Evolutionary conservation across 2,797 vertebrate species (phyloP).

Genomic region (Danio choprae): DNA sequence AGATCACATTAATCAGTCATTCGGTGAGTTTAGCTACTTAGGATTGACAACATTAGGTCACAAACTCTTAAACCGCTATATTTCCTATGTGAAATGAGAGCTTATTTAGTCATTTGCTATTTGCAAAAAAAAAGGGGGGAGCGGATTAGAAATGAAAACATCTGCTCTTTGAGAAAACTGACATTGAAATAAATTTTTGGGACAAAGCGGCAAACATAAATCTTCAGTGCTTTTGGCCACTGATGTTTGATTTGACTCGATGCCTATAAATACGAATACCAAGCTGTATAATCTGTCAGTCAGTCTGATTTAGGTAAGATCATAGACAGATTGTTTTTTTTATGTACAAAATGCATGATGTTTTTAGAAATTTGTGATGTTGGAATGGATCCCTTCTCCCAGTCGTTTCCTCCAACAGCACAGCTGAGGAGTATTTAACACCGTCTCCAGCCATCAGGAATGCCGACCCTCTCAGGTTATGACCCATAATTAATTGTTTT

Average conservation of each 20-base stretch:
- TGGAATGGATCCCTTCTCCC: slow-evolving; percentile 43
- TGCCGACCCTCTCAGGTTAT: slow-evolving; percentile 57
- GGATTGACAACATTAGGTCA: slow-evolving; percentile 22
- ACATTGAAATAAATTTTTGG: slow-evolving; percentile 37
- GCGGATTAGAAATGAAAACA: slow-evolving; percentile 36
- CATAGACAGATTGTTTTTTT: slow-evolving; percentile 11
- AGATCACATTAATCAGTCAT: slow-evolving; percentile 38
- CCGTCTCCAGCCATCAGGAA: slow-evolving; percentile 45
- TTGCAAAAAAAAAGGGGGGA: slow-evolving; percentile 8
- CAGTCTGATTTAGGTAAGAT: slow-evolving; percentile 36
- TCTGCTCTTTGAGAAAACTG: slow-evolving; percentile 37
- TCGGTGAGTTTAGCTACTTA: not conserved
- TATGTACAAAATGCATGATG: slow-evolving; percentile 40
- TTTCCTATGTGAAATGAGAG: slow-evolving; percentile 22
- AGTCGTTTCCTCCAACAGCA: not conserved
- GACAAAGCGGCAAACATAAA: slow-evolving; percentile 43
- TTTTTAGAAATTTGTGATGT: slow-evolving; percentile 46
- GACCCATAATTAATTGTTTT: slow-evolving; percentile 65
- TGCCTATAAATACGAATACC: slow-evolving; percentile 40
- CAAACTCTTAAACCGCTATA: slow-evolving; percentile 2
- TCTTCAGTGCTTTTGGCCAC: slow-evolving; percentile 46
- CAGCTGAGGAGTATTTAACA: slow-evolving; percentile 58
- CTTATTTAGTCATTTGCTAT: slow-evolving; percentile 32
- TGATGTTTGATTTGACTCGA: slow-evolving; percentile 39
- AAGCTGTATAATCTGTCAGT: slow-evolving; percentile 46